These are phyloP conservation scores for Rhizoglyphus robini DNA, from an alignment of 1,140 invertebrate genomes.

Conservation along the genomic window DNA sequence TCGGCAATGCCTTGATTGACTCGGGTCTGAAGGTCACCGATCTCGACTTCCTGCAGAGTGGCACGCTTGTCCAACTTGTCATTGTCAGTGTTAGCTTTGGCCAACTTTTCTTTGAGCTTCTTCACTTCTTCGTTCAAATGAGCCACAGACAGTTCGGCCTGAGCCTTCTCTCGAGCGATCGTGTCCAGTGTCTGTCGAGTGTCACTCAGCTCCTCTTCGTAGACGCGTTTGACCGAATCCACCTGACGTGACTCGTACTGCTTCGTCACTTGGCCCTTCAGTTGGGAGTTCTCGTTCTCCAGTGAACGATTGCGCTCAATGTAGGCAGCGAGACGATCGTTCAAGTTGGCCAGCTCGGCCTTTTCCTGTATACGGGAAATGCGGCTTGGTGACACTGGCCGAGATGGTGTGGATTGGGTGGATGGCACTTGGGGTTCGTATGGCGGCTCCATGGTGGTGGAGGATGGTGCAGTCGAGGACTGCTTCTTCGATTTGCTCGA, in stretches of 20 bases:
- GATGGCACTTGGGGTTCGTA: background rate
- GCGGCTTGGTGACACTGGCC: slow-evolving; percentile 57
- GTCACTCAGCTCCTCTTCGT: slow-evolving; percentile 76
- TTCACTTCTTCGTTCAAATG: slow-evolving; percentile 69
- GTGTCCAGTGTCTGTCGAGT: slow-evolving; percentile 75
- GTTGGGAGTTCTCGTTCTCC: slow-evolving; percentile 74
- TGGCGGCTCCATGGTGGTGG: slow-evolving; percentile 2
- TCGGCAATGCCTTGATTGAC: slow-evolving; percentile 60
- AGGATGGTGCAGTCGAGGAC: background rate
- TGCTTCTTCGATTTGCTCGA: no score
- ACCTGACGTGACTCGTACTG: slow-evolving; percentile 69
- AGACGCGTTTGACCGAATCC: slow-evolving; percentile 73
- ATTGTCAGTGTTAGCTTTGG: slow-evolving; percentile 57
- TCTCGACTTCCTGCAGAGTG: slow-evolving; percentile 51
- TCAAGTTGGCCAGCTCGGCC: slow-evolving; percentile 76
- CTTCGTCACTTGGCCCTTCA: slow-evolving; percentile 62
- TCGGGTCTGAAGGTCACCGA: slow-evolving; percentile 56
- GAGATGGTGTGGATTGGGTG: background rate
- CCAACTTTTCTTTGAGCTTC: slow-evolving; percentile 63
- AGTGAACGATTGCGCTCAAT: slow-evolving; percentile 83
- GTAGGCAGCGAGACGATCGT: slow-evolving; percentile 85
- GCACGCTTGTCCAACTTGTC: slow-evolving; percentile 52
- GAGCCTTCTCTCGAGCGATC: slow-evolving; percentile 71
- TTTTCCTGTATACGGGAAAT: slow-evolving; percentile 83
- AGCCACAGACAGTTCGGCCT: slow-evolving; percentile 74